Base-by-base conservation (phyloP, 2,113 vertebrate genomes). In the Oenanthe oenanthe region DNA sequence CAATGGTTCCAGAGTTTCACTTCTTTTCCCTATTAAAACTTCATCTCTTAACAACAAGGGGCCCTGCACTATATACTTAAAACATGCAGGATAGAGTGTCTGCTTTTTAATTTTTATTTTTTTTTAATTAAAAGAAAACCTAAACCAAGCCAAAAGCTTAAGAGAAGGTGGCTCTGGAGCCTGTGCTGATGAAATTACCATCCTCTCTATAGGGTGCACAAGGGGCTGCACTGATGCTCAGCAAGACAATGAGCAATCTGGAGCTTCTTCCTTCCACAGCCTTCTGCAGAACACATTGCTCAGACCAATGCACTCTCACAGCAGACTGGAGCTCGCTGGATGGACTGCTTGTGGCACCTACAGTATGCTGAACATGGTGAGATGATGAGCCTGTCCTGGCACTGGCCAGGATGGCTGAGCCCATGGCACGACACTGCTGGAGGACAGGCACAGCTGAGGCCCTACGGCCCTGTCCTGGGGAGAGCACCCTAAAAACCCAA, bases 321-420 rank as follows among this genome's bases (percentile, higher is more conserved):
- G n/a, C 38, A 81, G n/a, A 54, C 32, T 6, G 32, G 51, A 89
- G 51, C 65, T 71, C 0, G 0, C 48, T 1, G 3, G 61, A 58
- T 38, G 10, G 0, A 0, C n/a, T 24, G 13, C 50, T 24, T 0
- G 0, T 7, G 28, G 36, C 51, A 75, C 40, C 34, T 0, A 0
- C 38, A 22, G 6, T 1, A 32, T 0, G 0, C 25, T 0, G 0
- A 66, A 34, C 17, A 11, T 3, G 2, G 63, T 4, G 34, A 57
- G 21, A 14, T 7, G 43, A 67, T 1, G 18, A 8, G 13, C 9
- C 53, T 34, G 19, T 31, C 54, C 80, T 28, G 48, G 38, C n/a
- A 22, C 28, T 1, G 4, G 60, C 26, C 78, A 85, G 2, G 1
- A 40, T 1, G 1, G 54, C 50, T 1, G 1, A 85, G 66, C 40